Percentiles rank a stretch among this genome's conserved stretches.
Evolutionary conservation across 2,113 vertebrate species (phyloP).

Genomic region (Corythaixoides concolor): DNA sequence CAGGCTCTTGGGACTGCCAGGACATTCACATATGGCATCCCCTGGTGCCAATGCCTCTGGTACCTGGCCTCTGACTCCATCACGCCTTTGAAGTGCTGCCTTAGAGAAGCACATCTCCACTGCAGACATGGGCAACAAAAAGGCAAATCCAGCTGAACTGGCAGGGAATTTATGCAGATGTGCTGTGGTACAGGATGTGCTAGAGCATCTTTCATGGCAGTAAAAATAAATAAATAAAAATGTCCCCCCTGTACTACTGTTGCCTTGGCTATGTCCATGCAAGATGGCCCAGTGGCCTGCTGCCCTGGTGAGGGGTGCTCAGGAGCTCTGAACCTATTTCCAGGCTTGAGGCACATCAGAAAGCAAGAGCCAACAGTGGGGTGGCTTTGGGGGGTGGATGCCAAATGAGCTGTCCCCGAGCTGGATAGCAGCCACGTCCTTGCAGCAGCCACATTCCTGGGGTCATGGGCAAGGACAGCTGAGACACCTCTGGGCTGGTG

Average conservation of each 20-base stretch:
- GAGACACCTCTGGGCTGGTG: background rate
- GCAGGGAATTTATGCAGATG: background rate
- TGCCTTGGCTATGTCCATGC: too few species aligned
- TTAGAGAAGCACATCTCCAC: background rate
- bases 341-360: background rate
- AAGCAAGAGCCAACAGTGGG: background rate
- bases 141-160: background rate
- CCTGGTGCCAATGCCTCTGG: background rate
- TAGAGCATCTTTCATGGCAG: background rate
- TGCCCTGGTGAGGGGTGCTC: background rate
- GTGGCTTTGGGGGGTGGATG: background rate
- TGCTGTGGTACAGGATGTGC: too few species aligned
- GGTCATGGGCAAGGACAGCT: background rate
- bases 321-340: background rate
- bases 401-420: background rate
- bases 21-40: background rate
- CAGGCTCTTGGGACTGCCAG: background rate
- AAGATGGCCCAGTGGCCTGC: rapidly evolving
- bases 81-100: background rate
- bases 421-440: background rate
- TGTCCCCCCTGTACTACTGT: background rate
- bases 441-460: background rate
- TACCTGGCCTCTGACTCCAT: background rate
- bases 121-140: background rate
- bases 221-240: too few species aligned